These are phyloP conservation scores for Phaethon lepturus DNA, from an alignment of 2,113 vertebrate genomes.

Conservation along the genomic window DNA sequence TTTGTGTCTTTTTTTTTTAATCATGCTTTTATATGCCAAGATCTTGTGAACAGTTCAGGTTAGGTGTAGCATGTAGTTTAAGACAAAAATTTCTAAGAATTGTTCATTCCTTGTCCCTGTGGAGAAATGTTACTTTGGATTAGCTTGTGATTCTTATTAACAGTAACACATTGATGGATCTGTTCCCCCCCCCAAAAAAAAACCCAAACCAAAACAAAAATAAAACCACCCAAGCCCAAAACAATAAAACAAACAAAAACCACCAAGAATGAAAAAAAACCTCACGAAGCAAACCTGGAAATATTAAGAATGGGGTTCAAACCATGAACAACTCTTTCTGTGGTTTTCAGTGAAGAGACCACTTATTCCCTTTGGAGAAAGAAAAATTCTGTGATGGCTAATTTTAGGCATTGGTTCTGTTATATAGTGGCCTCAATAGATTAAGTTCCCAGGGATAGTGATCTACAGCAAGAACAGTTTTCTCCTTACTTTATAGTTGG, in stretches of 20 bases:
- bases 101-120: neutral
- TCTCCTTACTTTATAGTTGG: neutral
- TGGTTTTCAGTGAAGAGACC: neutral
- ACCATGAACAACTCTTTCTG: neutral
- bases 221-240: no score
- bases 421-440: neutral
- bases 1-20: neutral
- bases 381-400: neutral
- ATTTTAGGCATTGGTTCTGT: neutral
- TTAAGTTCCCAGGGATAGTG: neutral
- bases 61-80: neutral
- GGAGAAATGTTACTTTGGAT: neutral
- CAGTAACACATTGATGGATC: neutral
- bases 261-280: rapidly evolving
- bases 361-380: neutral
- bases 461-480: neutral
- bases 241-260: neutral
- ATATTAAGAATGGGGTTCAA: neutral
- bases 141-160: neutral
- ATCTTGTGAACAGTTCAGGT: neutral
- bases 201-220: neutral
- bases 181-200: neutral
- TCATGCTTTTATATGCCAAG: neutral
- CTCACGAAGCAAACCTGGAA: neutral
- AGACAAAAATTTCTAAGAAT: neutral